Evolutionary conservation across 2,113 vertebrate genomes (phyloP).

Genomic region (Geococcyx californianus): DNA sequence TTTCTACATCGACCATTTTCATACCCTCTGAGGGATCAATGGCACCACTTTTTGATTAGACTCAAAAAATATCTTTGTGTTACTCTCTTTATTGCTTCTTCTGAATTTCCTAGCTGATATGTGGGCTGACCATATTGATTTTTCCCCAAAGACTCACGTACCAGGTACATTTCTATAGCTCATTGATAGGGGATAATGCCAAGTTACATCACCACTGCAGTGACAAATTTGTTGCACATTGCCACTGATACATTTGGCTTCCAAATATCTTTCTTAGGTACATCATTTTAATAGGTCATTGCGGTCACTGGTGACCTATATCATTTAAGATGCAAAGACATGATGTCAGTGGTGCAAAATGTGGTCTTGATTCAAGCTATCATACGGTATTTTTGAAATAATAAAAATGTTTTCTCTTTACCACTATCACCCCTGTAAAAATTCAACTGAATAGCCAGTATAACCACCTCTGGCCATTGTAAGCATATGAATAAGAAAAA

Average conservation of each 20-base stretch:
- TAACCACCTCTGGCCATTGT: not conserved
- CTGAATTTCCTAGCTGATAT: constrained; percentile 6
- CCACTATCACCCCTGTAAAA: not conserved
- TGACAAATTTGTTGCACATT: constrained; percentile 28
- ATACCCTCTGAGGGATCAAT: not conserved
- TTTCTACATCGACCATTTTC: constrained; percentile 16
- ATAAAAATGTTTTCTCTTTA: not conserved
- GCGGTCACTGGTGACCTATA: not conserved
- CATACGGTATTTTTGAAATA: not conserved
- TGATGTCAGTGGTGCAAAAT: constrained; percentile 40
- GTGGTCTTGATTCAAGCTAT: constrained; percentile 4
- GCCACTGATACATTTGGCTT: constrained; percentile 30
- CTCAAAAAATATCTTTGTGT: not conserved
- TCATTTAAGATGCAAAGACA: constrained; percentile 41
- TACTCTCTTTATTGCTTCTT: constrained; percentile 11
- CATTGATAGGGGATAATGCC: constrained; percentile 37
- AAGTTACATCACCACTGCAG: constrained; percentile 37
- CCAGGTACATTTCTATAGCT: constrained; percentile 17
- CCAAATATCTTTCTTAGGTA: constrained; percentile 51
- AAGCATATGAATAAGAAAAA: not conserved
- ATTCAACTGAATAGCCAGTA: not conserved
- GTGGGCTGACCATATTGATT: constrained; percentile 5
- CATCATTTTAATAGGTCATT: constrained; percentile 33
- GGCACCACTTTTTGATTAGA: constrained; percentile 21
- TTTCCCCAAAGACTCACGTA: constrained; percentile 31